Percentiles rank a stretch among this genome's conserved stretches.
phyloP scores from a whole-genome alignment of 2,113 vertebrate species.

The Trichechus manatus region DNA sequence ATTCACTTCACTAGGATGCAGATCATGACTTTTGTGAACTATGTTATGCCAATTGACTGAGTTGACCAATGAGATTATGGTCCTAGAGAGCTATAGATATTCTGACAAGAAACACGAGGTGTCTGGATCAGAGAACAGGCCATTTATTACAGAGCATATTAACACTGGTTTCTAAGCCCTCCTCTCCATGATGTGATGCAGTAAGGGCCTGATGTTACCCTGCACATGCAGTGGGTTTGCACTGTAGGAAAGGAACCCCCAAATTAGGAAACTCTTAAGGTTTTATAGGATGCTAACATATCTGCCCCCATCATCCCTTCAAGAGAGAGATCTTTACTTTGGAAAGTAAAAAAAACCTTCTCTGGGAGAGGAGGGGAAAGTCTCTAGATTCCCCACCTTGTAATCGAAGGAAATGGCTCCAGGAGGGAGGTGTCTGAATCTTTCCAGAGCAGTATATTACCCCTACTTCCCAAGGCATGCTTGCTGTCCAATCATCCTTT shows the following conservation, averaged over 20 bases:
- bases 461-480: not conserved
- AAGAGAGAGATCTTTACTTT: not conserved
- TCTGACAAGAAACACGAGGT: not conserved
- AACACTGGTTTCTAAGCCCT: not conserved
- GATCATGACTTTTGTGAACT: too few species aligned
- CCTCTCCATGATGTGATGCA: not conserved
- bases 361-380: not conserved
- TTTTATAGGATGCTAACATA: not conserved
- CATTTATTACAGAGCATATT: not conserved
- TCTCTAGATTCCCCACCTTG: not conserved
- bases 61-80: too few species aligned
- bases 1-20: too few species aligned
- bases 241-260: not conserved
- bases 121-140: conserved; percentile 47
- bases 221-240: not conserved
- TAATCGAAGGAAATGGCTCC: conserved; percentile 1
- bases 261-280: not conserved
- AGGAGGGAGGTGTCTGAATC: not conserved
- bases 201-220: not conserved
- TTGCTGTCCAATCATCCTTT: conserved; percentile 17
- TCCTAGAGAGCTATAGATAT: not conserved
- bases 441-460: conserved; percentile 22
- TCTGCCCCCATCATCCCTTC: not conserved
- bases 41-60: too few species aligned
- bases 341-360: not conserved